Conservation (phyloP, 2,113 vertebrate species). For the Cygnus atratus region DNA sequence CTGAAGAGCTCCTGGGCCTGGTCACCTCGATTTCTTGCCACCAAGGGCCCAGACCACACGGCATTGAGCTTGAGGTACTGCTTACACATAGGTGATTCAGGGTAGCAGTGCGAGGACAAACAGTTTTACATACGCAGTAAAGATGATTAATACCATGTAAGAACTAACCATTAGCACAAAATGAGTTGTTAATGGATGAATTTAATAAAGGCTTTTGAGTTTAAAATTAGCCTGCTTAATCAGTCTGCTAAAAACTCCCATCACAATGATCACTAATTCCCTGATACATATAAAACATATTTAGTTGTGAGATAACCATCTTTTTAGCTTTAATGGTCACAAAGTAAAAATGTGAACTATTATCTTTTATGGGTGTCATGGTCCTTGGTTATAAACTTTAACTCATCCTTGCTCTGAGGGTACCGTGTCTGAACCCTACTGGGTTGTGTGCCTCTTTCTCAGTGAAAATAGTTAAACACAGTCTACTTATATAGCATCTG, state of each 20-base stretch:
- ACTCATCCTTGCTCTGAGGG: neutral
- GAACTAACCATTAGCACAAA: neutral
- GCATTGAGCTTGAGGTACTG: neutral
- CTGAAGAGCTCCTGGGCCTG: neutral
- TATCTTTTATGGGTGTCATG: neutral
- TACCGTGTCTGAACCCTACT: neutral
- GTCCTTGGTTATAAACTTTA: neutral
- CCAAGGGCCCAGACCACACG: neutral
- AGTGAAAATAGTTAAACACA: neutral
- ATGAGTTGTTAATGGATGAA: neutral
- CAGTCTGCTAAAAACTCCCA: neutral
- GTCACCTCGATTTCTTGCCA: neutral
- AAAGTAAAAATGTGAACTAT: neutral
- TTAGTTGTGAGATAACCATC: neutral
- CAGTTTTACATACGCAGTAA: neutral
- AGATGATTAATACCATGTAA: neutral
- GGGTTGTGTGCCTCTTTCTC: neutral
- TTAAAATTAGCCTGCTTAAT: neutral
- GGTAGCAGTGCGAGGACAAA: neutral
- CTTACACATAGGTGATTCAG: neutral
- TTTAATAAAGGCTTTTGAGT: conserved; percentile 17
- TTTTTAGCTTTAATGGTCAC: neutral
- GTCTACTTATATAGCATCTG: neutral
- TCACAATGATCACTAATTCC: neutral
- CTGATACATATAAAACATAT: neutral